A percentile compares a stretch with the other conserved stretches of the same genome.
Evolutionary conservation across 2,113 vertebrate species (phyloP).

Genomic region (Xiphophorus hellerii): DNA sequence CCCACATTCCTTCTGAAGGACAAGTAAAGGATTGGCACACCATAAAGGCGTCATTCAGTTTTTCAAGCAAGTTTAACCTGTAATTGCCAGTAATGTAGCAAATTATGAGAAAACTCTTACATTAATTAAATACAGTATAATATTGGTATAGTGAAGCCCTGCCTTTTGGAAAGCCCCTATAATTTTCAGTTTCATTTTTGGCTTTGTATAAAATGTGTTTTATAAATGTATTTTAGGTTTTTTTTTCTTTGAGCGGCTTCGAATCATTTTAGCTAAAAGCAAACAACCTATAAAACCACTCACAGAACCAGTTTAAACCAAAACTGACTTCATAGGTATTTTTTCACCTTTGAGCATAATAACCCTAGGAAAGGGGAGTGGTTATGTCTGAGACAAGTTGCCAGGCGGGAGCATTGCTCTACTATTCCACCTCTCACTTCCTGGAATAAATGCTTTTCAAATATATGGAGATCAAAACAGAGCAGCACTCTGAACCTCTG

Average conservation of each 20-base stretch:
- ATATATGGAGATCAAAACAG: constrained; percentile 47
- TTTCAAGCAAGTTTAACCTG: background rate
- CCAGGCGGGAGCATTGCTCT: constrained; percentile 33
- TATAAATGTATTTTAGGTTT: background rate
- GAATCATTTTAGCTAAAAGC: background rate
- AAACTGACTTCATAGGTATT: constrained; percentile 34
- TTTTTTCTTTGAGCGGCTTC: background rate
- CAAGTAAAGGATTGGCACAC: background rate
- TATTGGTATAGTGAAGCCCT: background rate
- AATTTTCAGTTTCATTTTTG: background rate
- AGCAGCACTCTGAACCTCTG: constrained; percentile 16
- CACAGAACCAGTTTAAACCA: constrained; percentile 41
- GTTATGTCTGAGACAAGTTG: constrained; percentile 28
- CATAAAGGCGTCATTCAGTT: background rate
- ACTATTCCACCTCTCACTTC: constrained; percentile 53
- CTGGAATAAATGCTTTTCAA: constrained; percentile 47
- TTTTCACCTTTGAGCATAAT: constrained; percentile 60
- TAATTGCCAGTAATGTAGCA: background rate
- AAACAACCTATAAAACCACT: background rate
- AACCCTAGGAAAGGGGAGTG: constrained; percentile 58
- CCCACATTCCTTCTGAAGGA: background rate
- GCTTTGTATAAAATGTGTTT: background rate
- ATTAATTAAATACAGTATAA: background rate
- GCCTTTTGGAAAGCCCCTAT: background rate
- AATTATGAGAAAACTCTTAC: background rate